Conservation (phyloP, 2,888 invertebrate species). For the Sarcophaga carnaria region DNA sequence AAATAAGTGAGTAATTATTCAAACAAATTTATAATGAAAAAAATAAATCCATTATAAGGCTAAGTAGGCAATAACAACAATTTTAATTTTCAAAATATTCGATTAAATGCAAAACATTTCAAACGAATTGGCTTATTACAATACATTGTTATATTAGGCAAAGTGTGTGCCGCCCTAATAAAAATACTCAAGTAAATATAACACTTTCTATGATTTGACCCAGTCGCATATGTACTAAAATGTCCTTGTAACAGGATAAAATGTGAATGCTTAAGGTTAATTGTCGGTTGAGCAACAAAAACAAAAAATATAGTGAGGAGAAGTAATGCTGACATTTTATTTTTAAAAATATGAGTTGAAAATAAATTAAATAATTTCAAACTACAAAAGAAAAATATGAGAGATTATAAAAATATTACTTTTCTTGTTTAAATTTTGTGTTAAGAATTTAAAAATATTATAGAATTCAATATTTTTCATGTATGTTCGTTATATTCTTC, state of each 20-base stretch:
- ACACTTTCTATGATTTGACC: constrained; percentile 13
- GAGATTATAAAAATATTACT: no score
- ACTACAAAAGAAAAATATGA: no score
- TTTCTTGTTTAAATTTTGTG: no score
- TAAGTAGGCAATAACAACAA: no score
- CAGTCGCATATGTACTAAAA: neutral
- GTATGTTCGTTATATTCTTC: no score
- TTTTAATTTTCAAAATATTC: no score
- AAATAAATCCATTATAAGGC: no score
- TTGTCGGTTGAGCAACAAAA: neutral
- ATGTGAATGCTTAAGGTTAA: constrained; percentile 9
- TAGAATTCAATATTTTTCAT: neutral
- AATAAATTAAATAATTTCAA: no score
- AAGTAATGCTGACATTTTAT: neutral
- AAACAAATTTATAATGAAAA: no score
- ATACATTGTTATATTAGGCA: neutral
- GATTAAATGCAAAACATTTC: no score
- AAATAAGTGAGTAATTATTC: neutral
- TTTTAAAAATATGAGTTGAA: neutral
- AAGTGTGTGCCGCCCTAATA: neutral
- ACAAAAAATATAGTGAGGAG: neutral
- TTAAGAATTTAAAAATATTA: no score
- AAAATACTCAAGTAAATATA: constrained; percentile 3
- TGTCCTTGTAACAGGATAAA: constrained; percentile 31
- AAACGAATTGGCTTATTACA: no score